phyloP scores from a whole-genome alignment of 2,113 vertebrate genomes.

The Lethenteron camtschaticum region DNA sequence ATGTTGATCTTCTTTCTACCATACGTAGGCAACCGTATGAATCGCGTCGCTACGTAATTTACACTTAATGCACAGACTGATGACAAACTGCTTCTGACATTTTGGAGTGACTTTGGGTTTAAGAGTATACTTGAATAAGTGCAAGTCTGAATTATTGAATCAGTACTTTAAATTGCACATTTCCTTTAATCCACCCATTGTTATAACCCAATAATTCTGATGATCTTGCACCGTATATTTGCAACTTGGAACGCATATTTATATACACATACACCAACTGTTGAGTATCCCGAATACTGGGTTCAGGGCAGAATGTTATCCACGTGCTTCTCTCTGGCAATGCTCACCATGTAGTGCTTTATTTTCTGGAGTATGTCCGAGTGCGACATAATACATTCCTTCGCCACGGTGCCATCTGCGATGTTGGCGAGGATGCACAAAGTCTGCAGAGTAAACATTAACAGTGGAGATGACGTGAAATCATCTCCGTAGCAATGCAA shows the following conservation, averaged over 20 bases:
- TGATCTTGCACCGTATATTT: not conserved
- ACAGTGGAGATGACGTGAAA: too few relatives aligned
- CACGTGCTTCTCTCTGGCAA: conserved; percentile 1
- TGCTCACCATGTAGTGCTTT: conserved; percentile 83
- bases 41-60: too few relatives aligned
- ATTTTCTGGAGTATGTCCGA: conserved; percentile 95
- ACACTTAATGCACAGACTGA: too few relatives aligned
- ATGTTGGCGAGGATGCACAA: conserved; percentile 90
- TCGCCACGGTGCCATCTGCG: conserved; percentile 80
- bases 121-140: too few relatives aligned
- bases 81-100: too few relatives aligned
- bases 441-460: conserved; percentile 27
- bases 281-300: too few relatives aligned
- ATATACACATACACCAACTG: too few relatives aligned
- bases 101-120: too few relatives aligned
- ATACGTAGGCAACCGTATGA: too few relatives aligned
- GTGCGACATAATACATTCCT: conserved; percentile 93
- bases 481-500: too few relatives aligned
- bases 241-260: not conserved
- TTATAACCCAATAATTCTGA: not conserved
- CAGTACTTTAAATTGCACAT: not conserved
- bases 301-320: conserved; percentile 8
- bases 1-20: too few relatives aligned
- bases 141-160: not conserved
- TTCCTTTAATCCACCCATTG: conserved; percentile 5